phyloP scores from a whole-genome alignment of 2,113 vertebrate species.

The Cyprinodon brontotheroides region DNA sequence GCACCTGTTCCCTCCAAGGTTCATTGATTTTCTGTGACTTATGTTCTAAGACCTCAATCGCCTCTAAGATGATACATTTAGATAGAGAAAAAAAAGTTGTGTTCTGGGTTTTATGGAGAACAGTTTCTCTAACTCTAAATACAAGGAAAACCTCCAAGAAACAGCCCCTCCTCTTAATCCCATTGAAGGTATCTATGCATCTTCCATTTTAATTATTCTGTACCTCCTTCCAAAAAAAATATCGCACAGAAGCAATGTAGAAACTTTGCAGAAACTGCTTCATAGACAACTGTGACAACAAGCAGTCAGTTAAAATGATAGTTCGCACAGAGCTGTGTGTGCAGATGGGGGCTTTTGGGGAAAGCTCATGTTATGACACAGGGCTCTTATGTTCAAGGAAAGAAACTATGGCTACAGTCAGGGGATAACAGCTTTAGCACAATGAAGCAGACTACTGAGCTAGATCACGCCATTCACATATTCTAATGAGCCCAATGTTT shows the following conservation, averaged over 20 bases:
- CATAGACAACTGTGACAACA: slow-evolving; percentile 16
- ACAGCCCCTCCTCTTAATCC: slow-evolving; percentile 1
- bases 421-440: slow-evolving; percentile 52
- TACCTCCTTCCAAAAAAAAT: slow-evolving; percentile 26
- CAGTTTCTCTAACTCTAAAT: neutral
- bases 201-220: slow-evolving; percentile 23
- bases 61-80: neutral
- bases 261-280: slow-evolving; percentile 14
- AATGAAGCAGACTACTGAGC: slow-evolving; percentile 43
- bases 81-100: neutral
- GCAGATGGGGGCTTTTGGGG: slow-evolving; percentile 67
- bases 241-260: slow-evolving; percentile 10
- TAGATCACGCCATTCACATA: slow-evolving; percentile 72
- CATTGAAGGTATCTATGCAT: slow-evolving; percentile 33
- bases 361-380: slow-evolving; percentile 50
- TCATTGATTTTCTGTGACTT: slow-evolving; percentile 13
- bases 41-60: neutral
- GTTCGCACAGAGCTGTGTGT: slow-evolving; percentile 18
- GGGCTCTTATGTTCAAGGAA: slow-evolving; percentile 61
- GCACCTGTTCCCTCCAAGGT: slow-evolving; percentile 7
- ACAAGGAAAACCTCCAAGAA: slow-evolving; percentile 7
- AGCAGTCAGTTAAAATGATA: slow-evolving; percentile 49
- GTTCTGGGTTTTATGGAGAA: slow-evolving; percentile 1
- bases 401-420: slow-evolving; percentile 55
- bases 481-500: slow-evolving; percentile 78